Conservation (phyloP, 2,888 invertebrate species). For the Microdon myrmicae region DNA sequence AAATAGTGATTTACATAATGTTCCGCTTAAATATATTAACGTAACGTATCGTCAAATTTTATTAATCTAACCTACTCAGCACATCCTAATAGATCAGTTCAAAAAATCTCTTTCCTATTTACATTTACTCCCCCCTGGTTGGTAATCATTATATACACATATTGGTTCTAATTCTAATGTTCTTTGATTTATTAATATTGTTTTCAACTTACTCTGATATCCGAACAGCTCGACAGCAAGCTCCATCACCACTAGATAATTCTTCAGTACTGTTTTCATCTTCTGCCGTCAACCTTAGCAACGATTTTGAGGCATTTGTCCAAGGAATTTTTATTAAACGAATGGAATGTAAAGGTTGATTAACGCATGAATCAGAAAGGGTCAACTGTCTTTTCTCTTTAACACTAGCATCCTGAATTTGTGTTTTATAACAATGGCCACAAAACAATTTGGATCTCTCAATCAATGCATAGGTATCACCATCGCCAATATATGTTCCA, state of each 20-base stretch:
- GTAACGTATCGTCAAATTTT: no score
- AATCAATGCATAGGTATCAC: slow-evolving; percentile 91
- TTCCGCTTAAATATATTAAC: no score
- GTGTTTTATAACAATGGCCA: slow-evolving; percentile 80
- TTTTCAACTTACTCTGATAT: slow-evolving; percentile 75
- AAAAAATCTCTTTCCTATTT: no score
- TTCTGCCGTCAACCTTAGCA: slow-evolving; percentile 71
- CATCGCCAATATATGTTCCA: slow-evolving; percentile 86
- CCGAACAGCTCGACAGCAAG: slow-evolving; percentile 72
- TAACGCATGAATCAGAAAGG: slow-evolving; percentile 30
- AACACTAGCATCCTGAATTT: slow-evolving; percentile 67
- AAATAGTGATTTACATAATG: no score
- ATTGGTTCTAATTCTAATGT: no score
- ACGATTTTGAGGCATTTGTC: slow-evolving; percentile 69
- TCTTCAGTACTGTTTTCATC: slow-evolving; percentile 59
- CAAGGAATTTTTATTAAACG: slow-evolving; percentile 84
- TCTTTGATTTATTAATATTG: no score
- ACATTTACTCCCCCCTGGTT: no score
- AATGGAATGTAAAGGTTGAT: slow-evolving; percentile 80
- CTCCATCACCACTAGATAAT: slow-evolving; percentile 58
- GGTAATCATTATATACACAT: no score
- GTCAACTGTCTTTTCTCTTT: slow-evolving; percentile 34
- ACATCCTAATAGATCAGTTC: no score
- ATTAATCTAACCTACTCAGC: no score
- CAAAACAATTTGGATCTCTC: slow-evolving; percentile 90